These are phyloP conservation scores for Fissipunctia ypsillon DNA, from an alignment of 2,888 invertebrate genomes.

Conservation along the genomic window DNA sequence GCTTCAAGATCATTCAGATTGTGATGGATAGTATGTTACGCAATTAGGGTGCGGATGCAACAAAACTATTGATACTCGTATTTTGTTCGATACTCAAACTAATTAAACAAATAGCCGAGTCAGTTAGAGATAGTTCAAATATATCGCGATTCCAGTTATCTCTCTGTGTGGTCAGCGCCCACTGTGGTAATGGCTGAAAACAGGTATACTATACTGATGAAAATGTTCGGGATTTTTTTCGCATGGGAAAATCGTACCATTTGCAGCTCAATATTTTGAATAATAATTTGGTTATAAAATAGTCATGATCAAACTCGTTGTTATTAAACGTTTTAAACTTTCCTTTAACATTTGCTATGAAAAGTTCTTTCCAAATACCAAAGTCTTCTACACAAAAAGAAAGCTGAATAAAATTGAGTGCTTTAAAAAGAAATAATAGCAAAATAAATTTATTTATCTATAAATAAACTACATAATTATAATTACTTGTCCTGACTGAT, in stretches of 20 bases:
- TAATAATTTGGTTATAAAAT: background rate
- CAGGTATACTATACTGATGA: constrained; percentile 45
- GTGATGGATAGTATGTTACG: no score
- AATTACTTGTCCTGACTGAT: no score
- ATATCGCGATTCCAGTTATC: constrained; percentile 44
- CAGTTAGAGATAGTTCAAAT: constrained; percentile 37
- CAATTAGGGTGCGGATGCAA: no score
- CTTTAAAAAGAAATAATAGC: background rate
- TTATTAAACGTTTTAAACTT: background rate
- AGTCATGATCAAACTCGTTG: background rate
- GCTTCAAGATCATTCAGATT: no score
- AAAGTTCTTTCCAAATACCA: background rate
- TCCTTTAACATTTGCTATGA: no score
- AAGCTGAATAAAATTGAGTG: background rate
- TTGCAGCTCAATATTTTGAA: background rate
- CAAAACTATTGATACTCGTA: no score
- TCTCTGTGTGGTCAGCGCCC: constrained; percentile 33
- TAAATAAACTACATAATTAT: no score
- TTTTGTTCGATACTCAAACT: constrained; percentile 18
- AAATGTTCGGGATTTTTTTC: background rate
- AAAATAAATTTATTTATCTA: no score
- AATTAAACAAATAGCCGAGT: constrained; percentile 45
- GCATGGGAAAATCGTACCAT: background rate
- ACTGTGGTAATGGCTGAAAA: constrained; percentile 52
- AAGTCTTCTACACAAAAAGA: background rate